These are phyloP conservation scores for Halcyon leucocephala DNA, from an alignment of 2,797 vertebrate genomes.

Conservation along the genomic window DNA sequence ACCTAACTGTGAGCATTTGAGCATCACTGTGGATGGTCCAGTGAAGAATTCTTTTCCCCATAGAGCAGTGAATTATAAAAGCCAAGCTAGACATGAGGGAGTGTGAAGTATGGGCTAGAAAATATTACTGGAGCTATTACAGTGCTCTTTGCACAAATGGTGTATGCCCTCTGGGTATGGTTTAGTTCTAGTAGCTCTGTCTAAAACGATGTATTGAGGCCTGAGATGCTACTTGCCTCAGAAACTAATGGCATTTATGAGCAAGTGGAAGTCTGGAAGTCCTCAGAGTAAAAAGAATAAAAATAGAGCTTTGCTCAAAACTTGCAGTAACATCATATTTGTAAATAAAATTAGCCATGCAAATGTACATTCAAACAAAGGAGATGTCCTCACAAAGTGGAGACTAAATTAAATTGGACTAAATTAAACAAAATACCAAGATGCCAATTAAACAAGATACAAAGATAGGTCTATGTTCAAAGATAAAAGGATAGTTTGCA, in stretches of 20 bases:
- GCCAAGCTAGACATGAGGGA: background rate
- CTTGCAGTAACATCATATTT: background rate
- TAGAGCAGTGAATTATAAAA: background rate
- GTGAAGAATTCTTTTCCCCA: background rate
- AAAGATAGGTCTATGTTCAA: background rate
- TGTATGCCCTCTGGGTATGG: background rate
- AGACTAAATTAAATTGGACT: background rate
- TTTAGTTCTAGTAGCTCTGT: constrained; percentile 20
- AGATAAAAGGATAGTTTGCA: background rate
- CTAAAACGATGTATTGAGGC: background rate
- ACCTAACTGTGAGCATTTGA: background rate
- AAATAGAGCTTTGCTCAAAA: background rate
- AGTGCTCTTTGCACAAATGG: background rate
- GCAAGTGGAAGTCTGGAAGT: background rate
- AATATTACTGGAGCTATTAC: background rate
- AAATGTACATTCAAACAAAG: background rate
- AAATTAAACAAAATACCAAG: background rate
- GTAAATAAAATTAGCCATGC: background rate
- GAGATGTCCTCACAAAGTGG: background rate
- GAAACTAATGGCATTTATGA: background rate
- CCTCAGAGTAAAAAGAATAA: background rate
- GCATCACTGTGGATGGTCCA: background rate
- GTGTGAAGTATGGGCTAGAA: background rate
- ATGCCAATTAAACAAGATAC: background rate
- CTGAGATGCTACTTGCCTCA: background rate